Evolutionary conservation across 1,140 invertebrate genomes (phyloP).

Genomic region (Prorops nasuta): DNA sequence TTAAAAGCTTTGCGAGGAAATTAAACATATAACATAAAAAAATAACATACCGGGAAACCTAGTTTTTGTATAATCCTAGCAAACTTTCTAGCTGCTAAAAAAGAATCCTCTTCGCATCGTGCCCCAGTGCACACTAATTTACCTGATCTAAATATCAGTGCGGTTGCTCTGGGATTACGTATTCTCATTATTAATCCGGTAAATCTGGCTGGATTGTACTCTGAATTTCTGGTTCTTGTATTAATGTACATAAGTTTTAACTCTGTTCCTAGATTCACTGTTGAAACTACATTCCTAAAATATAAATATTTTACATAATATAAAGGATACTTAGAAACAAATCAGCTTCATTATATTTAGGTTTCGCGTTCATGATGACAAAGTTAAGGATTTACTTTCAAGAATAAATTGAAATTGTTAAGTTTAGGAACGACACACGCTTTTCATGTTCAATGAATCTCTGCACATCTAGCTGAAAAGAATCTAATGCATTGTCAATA

Average conservation of each 20-base stretch:
- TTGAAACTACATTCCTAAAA: slow-evolving; percentile 90
- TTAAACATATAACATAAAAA: slow-evolving; percentile 5
- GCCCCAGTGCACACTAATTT: slow-evolving; percentile 99
- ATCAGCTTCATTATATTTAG: too few relatives aligned
- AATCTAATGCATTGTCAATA: background rate
- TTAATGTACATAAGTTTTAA: slow-evolving; percentile 90
- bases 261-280: slow-evolving; percentile 86
- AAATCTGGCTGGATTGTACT: slow-evolving; percentile 98
- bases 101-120: slow-evolving; percentile 91
- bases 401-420: too few relatives aligned
- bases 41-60: slow-evolving; percentile 79
- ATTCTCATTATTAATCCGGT: slow-evolving; percentile 98
- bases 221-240: slow-evolving; percentile 94
- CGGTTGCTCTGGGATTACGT: slow-evolving; percentile 92
- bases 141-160: slow-evolving; percentile 95
- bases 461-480: too few relatives aligned
- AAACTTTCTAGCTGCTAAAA: slow-evolving; percentile 94
- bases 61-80: slow-evolving; percentile 97
- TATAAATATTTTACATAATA: background rate
- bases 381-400: too few relatives aligned
- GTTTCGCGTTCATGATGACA: too few relatives aligned
- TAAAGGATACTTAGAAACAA: too few relatives aligned
- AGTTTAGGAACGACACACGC: too few relatives aligned
- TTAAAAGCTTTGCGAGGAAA: slow-evolving; percentile 5
- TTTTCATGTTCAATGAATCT: too few relatives aligned